Evolutionary conservation across 1,140 invertebrate species (phyloP).

Genomic region (Arion vulgaris): DNA sequence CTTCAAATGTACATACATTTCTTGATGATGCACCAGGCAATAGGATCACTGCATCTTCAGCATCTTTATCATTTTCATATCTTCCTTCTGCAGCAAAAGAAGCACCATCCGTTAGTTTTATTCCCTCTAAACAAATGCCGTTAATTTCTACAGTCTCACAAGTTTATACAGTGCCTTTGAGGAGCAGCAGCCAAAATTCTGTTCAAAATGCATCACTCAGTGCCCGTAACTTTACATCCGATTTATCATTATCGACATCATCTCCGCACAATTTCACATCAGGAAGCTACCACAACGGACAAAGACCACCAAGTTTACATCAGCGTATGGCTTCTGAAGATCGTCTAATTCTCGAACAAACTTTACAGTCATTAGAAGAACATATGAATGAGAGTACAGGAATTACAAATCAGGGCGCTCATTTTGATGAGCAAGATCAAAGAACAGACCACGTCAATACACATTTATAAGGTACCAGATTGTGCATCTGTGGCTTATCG

Average conservation of each 20-base stretch:
- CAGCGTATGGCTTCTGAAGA: constrained; percentile 33
- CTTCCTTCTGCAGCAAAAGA: neutral
- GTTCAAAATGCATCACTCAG: neutral
- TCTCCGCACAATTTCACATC: neutral
- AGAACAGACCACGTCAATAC: neutral
- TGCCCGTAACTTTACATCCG: neutral
- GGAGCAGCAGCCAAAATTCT: neutral
- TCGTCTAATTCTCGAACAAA: constrained; percentile 2
- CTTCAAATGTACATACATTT: constrained; percentile 23
- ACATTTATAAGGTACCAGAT: constrained; percentile 4
- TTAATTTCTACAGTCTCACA: neutral
- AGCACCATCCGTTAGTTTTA: neutral
- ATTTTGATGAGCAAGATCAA: constrained; percentile 29
- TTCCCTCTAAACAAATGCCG: neutral
- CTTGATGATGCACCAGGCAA: neutral
- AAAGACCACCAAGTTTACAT: constrained; percentile 10
- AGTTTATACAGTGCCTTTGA: constrained; percentile 14
- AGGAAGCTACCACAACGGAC: neutral
- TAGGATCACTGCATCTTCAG: neutral
- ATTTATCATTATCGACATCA: neutral
- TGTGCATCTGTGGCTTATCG: too few relatives aligned
- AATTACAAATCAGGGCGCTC: constrained; percentile 11
- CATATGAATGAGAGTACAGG: constrained; percentile 25
- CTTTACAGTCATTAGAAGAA: constrained; percentile 28
- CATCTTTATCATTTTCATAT: neutral